Base-by-base conservation (phyloP, 1,140 invertebrate species). In the Bombus impatiens region DNA sequence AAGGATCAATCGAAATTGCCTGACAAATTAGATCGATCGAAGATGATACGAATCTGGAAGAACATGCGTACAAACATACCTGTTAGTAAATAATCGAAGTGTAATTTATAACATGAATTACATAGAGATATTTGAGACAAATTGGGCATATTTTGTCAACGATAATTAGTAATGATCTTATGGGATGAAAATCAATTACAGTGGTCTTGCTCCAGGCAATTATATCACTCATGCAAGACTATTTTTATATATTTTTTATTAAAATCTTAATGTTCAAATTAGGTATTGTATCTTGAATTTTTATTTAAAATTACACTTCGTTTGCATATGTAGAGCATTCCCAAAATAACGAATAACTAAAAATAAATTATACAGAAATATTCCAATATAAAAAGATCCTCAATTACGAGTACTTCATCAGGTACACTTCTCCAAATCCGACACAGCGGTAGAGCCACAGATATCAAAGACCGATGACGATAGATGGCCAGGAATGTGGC, bases 401-500 rank as follows among this genome's bases (percentile, higher is more conserved):
- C 13, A 15, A 65, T 18, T 12, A 22, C 6, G 25, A 37, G 18
- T 71, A 15, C 22, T 62, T 25, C 10, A 25, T 35, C 12, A 86
- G 85, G 80, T 78, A 3, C 42, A 59, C 3, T 10, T n/a, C 8
- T 40, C 76, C 0, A 74, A 70, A 9, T 87, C 82, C 0, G 72
- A 74, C 15, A 62, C 35, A 4, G 47, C 59, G 22, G 10, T 67
- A n/a, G 13, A 32, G 6, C 0, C n/a, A 3, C 44, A 5, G 3
- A 10, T 80, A 3, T 22, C 42, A 22, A 88, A 65, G 28, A 67
- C 42, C 0, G 70, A 18, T 15, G 87, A 47, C 15, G 80, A 40
- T 15, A 89, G 72, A 59, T 94, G 91, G 92, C 91, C 92, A 2
- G 59, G 70, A 40, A 59, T 84, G 12, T 91, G 89, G 87, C 93